These are phyloP conservation scores for Caranx melampygus DNA, from an alignment of 2,113 vertebrate species.

Conservation along the genomic window DNA sequence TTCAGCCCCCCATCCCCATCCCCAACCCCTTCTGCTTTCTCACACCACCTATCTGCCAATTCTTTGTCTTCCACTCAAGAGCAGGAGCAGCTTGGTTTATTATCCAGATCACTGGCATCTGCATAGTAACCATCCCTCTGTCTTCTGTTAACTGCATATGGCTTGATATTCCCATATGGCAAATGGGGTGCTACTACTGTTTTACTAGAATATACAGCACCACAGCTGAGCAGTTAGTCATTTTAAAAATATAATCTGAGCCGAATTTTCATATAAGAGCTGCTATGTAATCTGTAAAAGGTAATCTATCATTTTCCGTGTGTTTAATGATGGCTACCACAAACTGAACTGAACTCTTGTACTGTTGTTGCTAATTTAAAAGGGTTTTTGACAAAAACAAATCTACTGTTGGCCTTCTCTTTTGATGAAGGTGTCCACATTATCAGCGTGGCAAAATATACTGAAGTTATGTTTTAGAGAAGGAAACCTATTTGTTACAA, in stretches of 20 bases:
- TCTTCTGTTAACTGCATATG: conserved; percentile 76
- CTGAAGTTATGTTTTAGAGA: not conserved
- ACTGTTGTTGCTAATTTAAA: too few relatives aligned
- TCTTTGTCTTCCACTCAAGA: conserved; percentile 51
- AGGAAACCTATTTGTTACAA: not conserved
- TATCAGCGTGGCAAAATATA: not conserved
- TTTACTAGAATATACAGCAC: not conserved
- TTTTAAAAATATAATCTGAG: not conserved
- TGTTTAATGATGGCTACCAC: too few relatives aligned
- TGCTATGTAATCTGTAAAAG: too few relatives aligned
- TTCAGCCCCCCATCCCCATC: conserved; percentile 59
- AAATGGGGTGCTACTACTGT: not conserved
- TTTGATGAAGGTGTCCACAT: not conserved
- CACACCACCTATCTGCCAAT: conserved; percentile 67
- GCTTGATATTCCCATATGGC: conserved; percentile 75
- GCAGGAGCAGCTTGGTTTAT: conserved; percentile 80
- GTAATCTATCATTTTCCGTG: too few relatives aligned
- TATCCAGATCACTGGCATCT: conserved; percentile 82
- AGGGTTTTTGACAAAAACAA: too few relatives aligned
- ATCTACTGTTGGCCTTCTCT: too few relatives aligned
- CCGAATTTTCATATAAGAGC: too few relatives aligned
- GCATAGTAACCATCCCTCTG: conserved; percentile 83
- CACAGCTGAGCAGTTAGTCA: not conserved
- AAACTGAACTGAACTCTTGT: too few relatives aligned
- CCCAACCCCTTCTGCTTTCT: conserved; percentile 75